Conservation (phyloP, 1,140 invertebrate species). For the Cotesia chilonis region DNA sequence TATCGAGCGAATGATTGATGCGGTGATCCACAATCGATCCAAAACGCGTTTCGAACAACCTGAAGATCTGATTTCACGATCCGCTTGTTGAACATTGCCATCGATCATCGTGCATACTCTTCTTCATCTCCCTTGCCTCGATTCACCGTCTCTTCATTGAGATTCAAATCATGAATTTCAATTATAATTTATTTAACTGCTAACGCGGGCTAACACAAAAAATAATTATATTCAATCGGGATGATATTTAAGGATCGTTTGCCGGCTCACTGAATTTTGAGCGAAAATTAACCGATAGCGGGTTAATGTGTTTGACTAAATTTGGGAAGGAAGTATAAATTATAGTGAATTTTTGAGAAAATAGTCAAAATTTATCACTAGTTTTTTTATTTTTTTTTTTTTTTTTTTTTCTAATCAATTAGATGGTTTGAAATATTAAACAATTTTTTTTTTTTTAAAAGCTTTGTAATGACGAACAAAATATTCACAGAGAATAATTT, state of each 20-base stretch:
- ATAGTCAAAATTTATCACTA: too few relatives aligned
- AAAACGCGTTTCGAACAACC: slow-evolving; percentile 17
- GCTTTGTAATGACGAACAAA: too few relatives aligned
- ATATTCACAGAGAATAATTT: too few relatives aligned
- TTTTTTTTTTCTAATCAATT: too few relatives aligned
- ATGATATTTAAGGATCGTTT: slow-evolving; percentile 8
- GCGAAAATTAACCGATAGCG: neutral
- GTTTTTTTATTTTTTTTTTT: too few relatives aligned
- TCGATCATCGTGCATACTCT: slow-evolving; percentile 27
- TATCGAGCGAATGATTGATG: slow-evolving; percentile 30
- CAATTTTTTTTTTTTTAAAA: too few relatives aligned
- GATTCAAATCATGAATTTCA: slow-evolving; percentile 27
- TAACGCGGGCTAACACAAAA: neutral
- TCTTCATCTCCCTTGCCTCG: neutral
- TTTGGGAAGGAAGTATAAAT: too few relatives aligned
- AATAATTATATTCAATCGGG: slow-evolving; percentile 4
- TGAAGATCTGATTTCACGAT: slow-evolving; percentile 28
- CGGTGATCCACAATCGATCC: slow-evolving; percentile 35
- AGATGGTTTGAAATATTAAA: too few relatives aligned
- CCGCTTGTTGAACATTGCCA: slow-evolving; percentile 16
- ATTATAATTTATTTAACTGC: slow-evolving; percentile 19
- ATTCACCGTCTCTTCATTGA: slow-evolving; percentile 12
- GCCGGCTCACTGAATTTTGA: neutral
- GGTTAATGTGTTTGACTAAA: too few relatives aligned
- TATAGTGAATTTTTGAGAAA: too few relatives aligned